Evolutionary conservation across 2,797 vertebrate species (phyloP), one percentile per base, ranked within the genome.

Genomic region (Lemur catta): DNA sequence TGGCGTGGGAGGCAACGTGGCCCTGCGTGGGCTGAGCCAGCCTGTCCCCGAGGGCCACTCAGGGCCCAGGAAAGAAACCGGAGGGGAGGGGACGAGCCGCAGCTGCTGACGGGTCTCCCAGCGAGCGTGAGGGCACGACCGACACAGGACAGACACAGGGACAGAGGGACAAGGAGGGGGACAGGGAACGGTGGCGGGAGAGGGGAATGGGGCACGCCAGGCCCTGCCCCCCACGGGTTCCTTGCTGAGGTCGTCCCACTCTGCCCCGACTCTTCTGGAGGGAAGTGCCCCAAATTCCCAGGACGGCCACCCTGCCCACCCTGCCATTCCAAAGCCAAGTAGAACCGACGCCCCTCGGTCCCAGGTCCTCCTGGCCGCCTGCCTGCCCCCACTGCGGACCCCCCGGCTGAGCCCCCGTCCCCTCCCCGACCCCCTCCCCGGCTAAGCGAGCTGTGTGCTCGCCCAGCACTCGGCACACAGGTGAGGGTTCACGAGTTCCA

Each of bases 221-320:
- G 26, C 14, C 18, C 33, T 55, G 6, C 3, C 24, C 17, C 18
- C 55, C 2, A 0, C 5, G 11, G 1, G 0, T 41, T 48, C n/a
- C 55, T 52, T 41, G 46, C 63, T 48, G 55, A 7, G 26, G 7
- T 38, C 74, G 28, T 55, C 2, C 1, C 24, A 30, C 14, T 59
- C n/a, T 30, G 38, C 13, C 57, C 33, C 24, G 38, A 50, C 18
- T 26, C 7, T 57, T 76, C 61, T 20, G 50, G 43, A 95, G 30
- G 57, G 14, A 84, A 30, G 4, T 57, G 24, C 30, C 48, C 75
- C 10, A 9, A 0, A 35, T 26, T 35, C 46, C 78, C 33, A 48
- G 52, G 67, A 55, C 6, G 11, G 20, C 41, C n/a, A 15, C 24
- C 4, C 38, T 7, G 15, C 50, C 30, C 10, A 22, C n/a, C 33